Evolutionary conservation across 2,797 vertebrate species (phyloP).

Genomic region (Spondyliosoma cantharus): DNA sequence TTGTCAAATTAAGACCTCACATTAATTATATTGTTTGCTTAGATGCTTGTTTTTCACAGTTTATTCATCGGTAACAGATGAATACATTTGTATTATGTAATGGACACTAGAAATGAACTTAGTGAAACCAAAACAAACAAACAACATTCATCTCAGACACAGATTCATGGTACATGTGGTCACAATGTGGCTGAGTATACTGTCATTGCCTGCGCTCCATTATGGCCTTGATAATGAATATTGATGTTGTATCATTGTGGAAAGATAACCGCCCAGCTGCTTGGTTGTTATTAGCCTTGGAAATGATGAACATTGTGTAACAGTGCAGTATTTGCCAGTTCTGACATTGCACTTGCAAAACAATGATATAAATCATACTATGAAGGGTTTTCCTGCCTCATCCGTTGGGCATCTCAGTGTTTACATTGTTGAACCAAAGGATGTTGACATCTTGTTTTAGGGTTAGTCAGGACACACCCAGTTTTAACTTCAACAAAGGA

Average conservation of each 20-base stretch:
- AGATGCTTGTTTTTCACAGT: not conserved
- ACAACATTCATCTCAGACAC: not conserved
- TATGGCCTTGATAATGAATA: slow-evolving; percentile 5
- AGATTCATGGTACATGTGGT: not conserved
- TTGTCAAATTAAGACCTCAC: not conserved
- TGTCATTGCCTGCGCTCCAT: too few species aligned
- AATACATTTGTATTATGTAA: not conserved
- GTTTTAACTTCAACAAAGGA: slow-evolving; percentile 50
- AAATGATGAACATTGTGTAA: slow-evolving; percentile 16
- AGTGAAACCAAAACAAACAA: not conserved
- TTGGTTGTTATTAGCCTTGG: not conserved
- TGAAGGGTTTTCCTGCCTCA: slow-evolving; percentile 5
- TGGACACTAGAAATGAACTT: not conserved
- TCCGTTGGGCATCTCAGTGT: slow-evolving; percentile 26
- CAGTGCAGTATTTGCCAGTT: slow-evolving; percentile 1
- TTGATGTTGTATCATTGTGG: not conserved
- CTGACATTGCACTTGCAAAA: slow-evolving; percentile 10
- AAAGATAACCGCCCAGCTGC: not conserved
- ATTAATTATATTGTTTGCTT: not conserved
- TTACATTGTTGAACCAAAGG: slow-evolving; percentile 46
- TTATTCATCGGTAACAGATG: not conserved
- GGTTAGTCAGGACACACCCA: slow-evolving; percentile 66
- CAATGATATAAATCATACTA: slow-evolving; percentile 35
- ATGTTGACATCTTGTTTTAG: slow-evolving; percentile 71
- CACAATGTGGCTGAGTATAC: not conserved